A percentile compares a stretch with the other conserved stretches of the same genome.
phyloP scores from a whole-genome alignment of 2,113 vertebrate genomes.

The Anas platyrhynchos region DNA sequence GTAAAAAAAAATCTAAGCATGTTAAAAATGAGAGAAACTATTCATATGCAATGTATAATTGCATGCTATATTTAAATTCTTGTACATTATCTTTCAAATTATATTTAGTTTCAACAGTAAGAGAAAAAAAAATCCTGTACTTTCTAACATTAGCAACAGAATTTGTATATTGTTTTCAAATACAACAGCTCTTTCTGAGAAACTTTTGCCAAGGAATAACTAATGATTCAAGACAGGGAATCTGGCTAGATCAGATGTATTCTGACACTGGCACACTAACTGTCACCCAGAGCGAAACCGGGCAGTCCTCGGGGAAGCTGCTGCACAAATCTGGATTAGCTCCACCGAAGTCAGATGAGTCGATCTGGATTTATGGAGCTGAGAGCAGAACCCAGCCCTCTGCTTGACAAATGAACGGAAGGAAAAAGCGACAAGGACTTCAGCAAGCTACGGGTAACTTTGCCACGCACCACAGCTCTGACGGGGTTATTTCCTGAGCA shows the following conservation, averaged over 20 bases:
- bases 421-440: neutral
- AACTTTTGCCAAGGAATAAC: constrained; percentile 40
- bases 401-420: neutral
- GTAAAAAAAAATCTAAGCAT: constrained; percentile 48
- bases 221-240: constrained; percentile 48
- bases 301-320: constrained; percentile 37
- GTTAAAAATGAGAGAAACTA: constrained; percentile 27
- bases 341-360: neutral
- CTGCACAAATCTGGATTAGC: constrained; percentile 48
- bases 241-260: constrained; percentile 14
- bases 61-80: constrained; percentile 49
- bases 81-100: constrained; percentile 51
- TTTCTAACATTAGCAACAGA: constrained; percentile 59
- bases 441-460: neutral
- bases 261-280: constrained; percentile 37
- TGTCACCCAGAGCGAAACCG: neutral
- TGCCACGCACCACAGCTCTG: fast-evolving
- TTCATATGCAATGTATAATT: constrained; percentile 34
- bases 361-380: constrained; percentile 8
- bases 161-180: constrained; percentile 55
- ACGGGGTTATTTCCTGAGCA: neutral
- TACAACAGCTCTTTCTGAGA: neutral
- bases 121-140: neutral
- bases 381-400: neutral
- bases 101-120: constrained; percentile 55